phyloP scores from a whole-genome alignment of 2,113 vertebrate species.

The Notothenia rossii region DNA sequence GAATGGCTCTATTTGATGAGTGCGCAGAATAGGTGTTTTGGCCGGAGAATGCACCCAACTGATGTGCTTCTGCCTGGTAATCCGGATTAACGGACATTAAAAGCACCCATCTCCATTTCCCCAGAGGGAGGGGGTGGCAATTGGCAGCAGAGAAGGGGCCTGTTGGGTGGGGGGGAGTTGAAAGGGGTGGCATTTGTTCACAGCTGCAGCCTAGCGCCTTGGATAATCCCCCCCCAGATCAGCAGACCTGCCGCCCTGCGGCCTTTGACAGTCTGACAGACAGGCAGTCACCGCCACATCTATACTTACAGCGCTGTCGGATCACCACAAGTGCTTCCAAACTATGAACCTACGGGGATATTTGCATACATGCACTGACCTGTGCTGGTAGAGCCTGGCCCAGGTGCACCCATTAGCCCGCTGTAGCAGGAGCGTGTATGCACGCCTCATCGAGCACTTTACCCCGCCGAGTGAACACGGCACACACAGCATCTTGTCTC shows the following conservation, averaged over 20 bases:
- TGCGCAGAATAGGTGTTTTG: conserved; percentile 71
- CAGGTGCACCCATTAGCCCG: conserved; percentile 62
- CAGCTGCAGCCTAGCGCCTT: conserved; percentile 74
- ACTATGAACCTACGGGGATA: background rate
- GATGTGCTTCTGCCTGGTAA: conserved; percentile 78
- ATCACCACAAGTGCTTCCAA: conserved; percentile 7
- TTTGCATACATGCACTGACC: conserved; percentile 57
- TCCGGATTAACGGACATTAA: conserved; percentile 84
- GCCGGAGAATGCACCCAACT: conserved; percentile 73
- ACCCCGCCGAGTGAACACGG: conserved; percentile 62
- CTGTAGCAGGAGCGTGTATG: conserved; percentile 39
- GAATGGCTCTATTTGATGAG: conserved; percentile 77
- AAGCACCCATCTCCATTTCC: conserved; percentile 80
- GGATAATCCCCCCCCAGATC: conserved; percentile 71
- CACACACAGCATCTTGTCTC: conserved; percentile 39
- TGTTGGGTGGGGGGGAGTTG: conserved; percentile 7
- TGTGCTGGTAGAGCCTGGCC: conserved; percentile 27
- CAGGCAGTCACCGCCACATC: conserved; percentile 31
- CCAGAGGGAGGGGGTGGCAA: conserved; percentile 56
- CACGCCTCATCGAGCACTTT: conserved; percentile 52
- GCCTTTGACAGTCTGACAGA: conserved; percentile 37
- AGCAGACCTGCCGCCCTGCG: conserved; percentile 30
- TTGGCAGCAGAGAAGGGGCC: conserved; percentile 23
- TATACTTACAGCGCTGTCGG: background rate
- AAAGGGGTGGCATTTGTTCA: conserved; percentile 74